A percentile compares a stretch with the other conserved stretches of the same genome.
Conservation (phyloP, 1,140 invertebrate genomes). For the Uloborus diversus region DNA sequence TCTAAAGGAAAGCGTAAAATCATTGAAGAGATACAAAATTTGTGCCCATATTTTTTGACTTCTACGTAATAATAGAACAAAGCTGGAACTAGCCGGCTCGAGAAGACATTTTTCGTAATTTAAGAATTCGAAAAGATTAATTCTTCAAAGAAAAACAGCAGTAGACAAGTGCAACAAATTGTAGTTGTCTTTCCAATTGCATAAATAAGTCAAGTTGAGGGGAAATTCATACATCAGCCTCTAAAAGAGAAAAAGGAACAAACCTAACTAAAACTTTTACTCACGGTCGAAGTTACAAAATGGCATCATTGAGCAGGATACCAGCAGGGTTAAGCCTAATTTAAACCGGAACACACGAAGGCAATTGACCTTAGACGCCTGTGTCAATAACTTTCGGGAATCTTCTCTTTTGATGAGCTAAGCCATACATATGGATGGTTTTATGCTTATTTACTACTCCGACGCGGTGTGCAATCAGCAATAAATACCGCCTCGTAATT, state of each 20-base stretch:
- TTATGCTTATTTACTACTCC: conserved; percentile 40
- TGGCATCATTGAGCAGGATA: conserved; percentile 18
- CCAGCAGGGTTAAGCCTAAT: conserved; percentile 39
- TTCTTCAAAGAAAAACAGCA: conserved; percentile 41
- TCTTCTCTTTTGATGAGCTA: conserved; percentile 25
- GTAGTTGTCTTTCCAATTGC: conserved; percentile 3
- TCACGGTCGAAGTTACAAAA: conserved; percentile 14
- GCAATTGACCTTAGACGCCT: conserved; percentile 49
- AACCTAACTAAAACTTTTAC: background rate
- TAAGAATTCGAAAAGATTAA: conserved; percentile 32
- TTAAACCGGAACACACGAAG: conserved; percentile 53
- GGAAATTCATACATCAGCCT: conserved; percentile 19
- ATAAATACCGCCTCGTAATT: conserved; percentile 54
- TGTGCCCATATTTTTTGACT: background rate
- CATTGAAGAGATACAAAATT: background rate
- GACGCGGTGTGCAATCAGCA: conserved; percentile 21
- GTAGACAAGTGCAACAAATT: conserved; percentile 47
- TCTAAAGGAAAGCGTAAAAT: background rate
- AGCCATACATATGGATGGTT: conserved; percentile 55
- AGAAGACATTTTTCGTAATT: too few relatives aligned
- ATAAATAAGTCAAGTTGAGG: conserved; percentile 50
- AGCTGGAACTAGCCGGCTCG: too few relatives aligned
- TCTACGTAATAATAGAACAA: too few relatives aligned
- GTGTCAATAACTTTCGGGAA: conserved; percentile 42
- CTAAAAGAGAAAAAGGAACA: background rate